Percentiles rank a stretch among this genome's conserved stretches.
phyloP scores from a whole-genome alignment of 2,888 invertebrate species.

The Spatulosminthurus flaviceps region DNA sequence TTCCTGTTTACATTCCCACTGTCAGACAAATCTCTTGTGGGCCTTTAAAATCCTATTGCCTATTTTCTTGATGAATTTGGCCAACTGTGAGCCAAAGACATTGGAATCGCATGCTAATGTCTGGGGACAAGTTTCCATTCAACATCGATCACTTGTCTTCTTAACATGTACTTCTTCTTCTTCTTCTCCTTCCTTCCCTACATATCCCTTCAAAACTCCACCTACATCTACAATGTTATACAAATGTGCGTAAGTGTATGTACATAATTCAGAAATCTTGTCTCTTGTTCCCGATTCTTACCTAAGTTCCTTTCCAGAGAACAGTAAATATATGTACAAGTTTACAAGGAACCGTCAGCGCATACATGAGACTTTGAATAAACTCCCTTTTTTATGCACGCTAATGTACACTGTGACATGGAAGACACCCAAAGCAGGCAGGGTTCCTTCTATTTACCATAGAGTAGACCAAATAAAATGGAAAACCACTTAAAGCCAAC shows the following conservation, averaged over 20 bases:
- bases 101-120: slow-evolving; percentile 12
- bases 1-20: slow-evolving; percentile 44
- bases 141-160: slow-evolving; percentile 35
- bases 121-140: slow-evolving; percentile 37
- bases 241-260: too few relatives aligned
- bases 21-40: slow-evolving; percentile 29
- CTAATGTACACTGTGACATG: background rate
- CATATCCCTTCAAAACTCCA: background rate
- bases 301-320: too few relatives aligned
- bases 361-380: background rate
- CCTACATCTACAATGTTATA: background rate
- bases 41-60: slow-evolving; percentile 18
- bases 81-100: slow-evolving; percentile 28
- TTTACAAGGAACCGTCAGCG: slow-evolving; percentile 9
- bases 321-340: background rate
- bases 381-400: too few relatives aligned
- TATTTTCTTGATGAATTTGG: slow-evolving; percentile 39
- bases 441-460: too few relatives aligned
- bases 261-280: background rate
- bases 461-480: slow-evolving; percentile 35
- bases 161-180: too few relatives aligned
- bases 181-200: too few relatives aligned
- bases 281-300: background rate
- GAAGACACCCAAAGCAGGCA: background rate
- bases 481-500: slow-evolving; percentile 33